These are phyloP conservation scores for Acyrthosiphon pisum DNA, from an alignment of 1,140 invertebrate genomes.

Conservation along the genomic window DNA sequence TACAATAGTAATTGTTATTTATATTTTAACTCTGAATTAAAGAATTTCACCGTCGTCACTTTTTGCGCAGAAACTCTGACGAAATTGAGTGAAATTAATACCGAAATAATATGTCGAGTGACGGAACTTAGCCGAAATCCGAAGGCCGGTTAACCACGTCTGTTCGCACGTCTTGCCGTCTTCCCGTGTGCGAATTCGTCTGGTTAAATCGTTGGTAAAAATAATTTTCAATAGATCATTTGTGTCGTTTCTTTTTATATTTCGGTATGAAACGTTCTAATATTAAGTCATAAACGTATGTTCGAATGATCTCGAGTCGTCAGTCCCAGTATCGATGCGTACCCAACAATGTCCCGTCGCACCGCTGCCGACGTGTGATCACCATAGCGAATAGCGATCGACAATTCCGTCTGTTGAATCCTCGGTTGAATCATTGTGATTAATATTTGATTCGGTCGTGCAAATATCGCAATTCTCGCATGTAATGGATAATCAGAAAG, in stretches of 20 bases:
- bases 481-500: conserved; percentile 54
- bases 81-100: background rate
- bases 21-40: background rate
- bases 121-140: too few species aligned
- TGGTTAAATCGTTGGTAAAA: background rate
- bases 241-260: background rate
- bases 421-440: background rate
- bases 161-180: background rate
- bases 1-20: background rate
- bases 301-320: background rate
- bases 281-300: background rate
- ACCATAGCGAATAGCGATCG: background rate
- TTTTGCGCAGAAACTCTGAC: background rate
- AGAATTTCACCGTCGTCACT: background rate
- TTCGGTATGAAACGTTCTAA: background rate
- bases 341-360: background rate
- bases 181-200: background rate
- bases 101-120: background rate
- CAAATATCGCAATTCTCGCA: background rate
- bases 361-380: background rate
- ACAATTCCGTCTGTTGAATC: background rate
- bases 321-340: background rate
- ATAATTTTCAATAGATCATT: background rate
- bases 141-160: background rate
- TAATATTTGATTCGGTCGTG: background rate